Conservation (phyloP, 2,113 vertebrate genomes). For the Talpa occidentalis region DNA sequence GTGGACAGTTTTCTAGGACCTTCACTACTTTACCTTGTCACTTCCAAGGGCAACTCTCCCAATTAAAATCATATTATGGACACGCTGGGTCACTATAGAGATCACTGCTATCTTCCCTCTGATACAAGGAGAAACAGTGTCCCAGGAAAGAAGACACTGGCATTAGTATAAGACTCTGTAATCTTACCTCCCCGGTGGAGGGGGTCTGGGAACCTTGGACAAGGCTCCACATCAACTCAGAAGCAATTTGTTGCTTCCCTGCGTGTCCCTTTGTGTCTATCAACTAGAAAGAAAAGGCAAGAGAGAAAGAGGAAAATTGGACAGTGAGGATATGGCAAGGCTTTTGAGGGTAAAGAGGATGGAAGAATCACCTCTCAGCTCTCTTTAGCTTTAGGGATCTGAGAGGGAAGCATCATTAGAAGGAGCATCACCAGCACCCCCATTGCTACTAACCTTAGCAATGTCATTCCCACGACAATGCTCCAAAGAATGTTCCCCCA, state of each 20-base stretch:
- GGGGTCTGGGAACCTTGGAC: not conserved
- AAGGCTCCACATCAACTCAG: not conserved
- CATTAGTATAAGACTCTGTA: not conserved
- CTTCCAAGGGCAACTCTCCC: not conserved
- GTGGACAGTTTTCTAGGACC: not conserved
- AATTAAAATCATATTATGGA: not conserved
- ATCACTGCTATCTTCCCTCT: not conserved
- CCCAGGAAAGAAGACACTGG: not conserved
- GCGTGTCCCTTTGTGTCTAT: not conserved
- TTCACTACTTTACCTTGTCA: not conserved
- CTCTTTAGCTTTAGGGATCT: not conserved
- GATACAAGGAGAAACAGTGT: not conserved
- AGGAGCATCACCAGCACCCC: not conserved
- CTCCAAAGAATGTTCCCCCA: not conserved
- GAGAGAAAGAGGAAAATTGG: not conserved
- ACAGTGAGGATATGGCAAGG: not conserved
- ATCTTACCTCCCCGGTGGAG: not conserved
- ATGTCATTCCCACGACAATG: not conserved
- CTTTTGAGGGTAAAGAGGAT: not conserved
- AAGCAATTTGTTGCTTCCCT: not conserved
- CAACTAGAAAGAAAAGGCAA: not conserved
- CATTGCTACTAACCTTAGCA: not conserved
- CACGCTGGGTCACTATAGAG: not conserved
- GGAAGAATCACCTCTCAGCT: not conserved
- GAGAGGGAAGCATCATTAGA: not conserved